Conservation (phyloP, 2,797 vertebrate species). For the Phrynocephalus guinanensis region DNA sequence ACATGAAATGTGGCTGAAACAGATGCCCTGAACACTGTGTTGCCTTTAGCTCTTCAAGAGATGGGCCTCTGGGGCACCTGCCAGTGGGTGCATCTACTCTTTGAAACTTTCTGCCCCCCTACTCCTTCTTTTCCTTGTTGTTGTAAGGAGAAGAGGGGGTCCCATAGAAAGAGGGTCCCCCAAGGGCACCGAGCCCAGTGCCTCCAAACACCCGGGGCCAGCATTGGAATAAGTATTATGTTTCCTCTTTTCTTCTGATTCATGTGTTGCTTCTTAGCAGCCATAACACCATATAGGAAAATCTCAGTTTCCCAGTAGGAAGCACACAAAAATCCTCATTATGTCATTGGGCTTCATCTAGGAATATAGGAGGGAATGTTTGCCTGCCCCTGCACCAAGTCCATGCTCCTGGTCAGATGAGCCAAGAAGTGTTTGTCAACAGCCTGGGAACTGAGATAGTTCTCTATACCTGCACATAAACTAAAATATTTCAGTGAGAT, state of each 20-base stretch:
- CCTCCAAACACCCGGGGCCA: neutral
- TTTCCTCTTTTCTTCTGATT: neutral
- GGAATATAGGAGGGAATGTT: too few relatives aligned
- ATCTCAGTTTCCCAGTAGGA: neutral
- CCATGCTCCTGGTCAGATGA: constrained; percentile 1
- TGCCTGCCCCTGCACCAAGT: neutral
- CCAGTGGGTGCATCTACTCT: too few relatives aligned
- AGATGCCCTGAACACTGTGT: neutral
- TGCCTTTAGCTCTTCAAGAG: too few relatives aligned
- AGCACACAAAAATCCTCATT: too few relatives aligned
- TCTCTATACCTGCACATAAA: too few relatives aligned
- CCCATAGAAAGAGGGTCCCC: neutral
- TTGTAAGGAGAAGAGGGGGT: too few relatives aligned
- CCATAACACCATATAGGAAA: neutral
- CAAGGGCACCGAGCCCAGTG: neutral
- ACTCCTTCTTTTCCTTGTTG: too few relatives aligned
- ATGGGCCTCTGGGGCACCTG: too few relatives aligned
- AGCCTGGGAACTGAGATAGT: neutral
- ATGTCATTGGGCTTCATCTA: too few relatives aligned
- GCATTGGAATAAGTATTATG: neutral
- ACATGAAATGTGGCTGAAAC: neutral
- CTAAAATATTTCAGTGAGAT: too few relatives aligned
- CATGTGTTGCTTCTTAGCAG: neutral
- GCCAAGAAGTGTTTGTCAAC: neutral
- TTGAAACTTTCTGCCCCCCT: neutral